phyloP scores from a whole-genome alignment of 2,113 vertebrate species.

The Pogona vitticeps region DNA sequence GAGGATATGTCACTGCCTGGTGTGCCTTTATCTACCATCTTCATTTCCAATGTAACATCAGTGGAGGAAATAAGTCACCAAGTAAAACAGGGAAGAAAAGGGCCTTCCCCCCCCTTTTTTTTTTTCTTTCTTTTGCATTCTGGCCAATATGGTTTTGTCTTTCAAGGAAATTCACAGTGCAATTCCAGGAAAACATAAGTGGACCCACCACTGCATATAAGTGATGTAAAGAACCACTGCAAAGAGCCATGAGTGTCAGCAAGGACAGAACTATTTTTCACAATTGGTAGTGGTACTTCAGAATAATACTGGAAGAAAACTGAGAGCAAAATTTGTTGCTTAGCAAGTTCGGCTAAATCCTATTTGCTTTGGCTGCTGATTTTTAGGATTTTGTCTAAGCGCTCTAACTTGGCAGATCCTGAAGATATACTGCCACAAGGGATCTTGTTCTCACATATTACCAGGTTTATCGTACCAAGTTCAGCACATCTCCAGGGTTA shows the following conservation, averaged over 20 bases:
- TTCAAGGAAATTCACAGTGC: constrained; percentile 5
- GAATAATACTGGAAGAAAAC: background rate
- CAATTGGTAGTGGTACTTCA: background rate
- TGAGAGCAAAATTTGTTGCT: background rate
- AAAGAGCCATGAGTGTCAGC: background rate
- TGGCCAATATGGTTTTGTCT: background rate
- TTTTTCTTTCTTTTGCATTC: background rate
- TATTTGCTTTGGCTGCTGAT: background rate
- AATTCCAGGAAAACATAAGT: background rate
- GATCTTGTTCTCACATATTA: background rate
- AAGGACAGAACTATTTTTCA: background rate
- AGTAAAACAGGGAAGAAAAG: background rate
- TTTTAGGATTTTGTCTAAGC: background rate
- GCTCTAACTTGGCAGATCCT: background rate
- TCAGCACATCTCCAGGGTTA: background rate
- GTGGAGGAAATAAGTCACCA: constrained; percentile 7
- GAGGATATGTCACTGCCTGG: constrained; percentile 32
- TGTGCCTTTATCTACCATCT: background rate
- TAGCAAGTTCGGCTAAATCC: background rate
- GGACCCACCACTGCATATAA: background rate
- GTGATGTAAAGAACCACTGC: background rate
- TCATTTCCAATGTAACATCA: constrained; percentile 43
- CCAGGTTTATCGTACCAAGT: no score
- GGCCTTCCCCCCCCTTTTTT: no score
- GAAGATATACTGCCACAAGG: background rate